Evolutionary conservation across 2,797 vertebrate genomes (phyloP).

Genomic region (Microctenopoma lineatum): DNA sequence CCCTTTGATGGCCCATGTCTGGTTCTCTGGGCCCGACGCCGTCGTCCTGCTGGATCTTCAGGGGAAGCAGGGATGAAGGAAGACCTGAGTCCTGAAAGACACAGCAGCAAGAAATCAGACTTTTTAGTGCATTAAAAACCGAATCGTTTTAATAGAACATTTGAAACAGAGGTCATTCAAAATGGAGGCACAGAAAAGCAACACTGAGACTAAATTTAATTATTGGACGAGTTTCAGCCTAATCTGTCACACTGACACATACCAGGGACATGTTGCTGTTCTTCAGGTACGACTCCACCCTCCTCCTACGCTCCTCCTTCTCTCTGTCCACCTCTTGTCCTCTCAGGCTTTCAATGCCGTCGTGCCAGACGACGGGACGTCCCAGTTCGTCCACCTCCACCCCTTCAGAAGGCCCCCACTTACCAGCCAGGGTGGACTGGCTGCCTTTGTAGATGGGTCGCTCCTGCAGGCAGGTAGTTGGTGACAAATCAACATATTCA

Average conservation of each 20-base stretch:
- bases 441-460: constrained; percentile 71
- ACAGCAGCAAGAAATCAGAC: constrained; percentile 1
- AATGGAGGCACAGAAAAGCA: too few relatives aligned
- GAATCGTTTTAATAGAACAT: not conserved
- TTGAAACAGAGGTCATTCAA: too few relatives aligned
- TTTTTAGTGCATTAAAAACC: not conserved
- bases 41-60: constrained; percentile 71
- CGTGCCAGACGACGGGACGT: constrained; percentile 68
- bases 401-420: constrained; percentile 73
- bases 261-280: constrained; percentile 82
- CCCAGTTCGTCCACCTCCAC: constrained; percentile 82
- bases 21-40: constrained; percentile 45
- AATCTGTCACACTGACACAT: constrained; percentile 20
- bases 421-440: constrained; percentile 85
- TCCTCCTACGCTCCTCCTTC: constrained; percentile 61
- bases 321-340: constrained; percentile 59
- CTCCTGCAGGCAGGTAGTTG: constrained; percentile 48
- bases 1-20: constrained; percentile 41
- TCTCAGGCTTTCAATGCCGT: constrained; percentile 37
- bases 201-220: not conserved
- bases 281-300: constrained; percentile 74
- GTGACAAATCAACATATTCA: too few relatives aligned
- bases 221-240: not conserved
- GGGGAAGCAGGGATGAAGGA: constrained; percentile 75
- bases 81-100: constrained; percentile 74